These are phyloP conservation scores for Aphelinus atriplicis DNA, from an alignment of 1,140 invertebrate species.

Conservation along the genomic window DNA sequence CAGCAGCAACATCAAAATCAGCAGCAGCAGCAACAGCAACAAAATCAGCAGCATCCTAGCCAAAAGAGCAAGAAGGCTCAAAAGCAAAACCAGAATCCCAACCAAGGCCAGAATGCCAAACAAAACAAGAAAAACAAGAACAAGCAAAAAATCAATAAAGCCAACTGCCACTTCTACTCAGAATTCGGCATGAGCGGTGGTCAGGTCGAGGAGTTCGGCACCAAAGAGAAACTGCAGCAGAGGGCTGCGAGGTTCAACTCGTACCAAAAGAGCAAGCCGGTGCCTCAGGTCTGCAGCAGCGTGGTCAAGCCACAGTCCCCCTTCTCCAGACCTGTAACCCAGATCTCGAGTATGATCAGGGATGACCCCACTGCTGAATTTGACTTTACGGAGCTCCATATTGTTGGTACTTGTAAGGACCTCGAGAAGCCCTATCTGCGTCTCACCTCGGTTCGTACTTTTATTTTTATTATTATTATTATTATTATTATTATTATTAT, in stretches of 20 bases:
- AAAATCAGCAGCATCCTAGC: not conserved
- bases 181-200: slow-evolving; percentile 72
- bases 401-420: slow-evolving; percentile 92
- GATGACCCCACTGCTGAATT: slow-evolving; percentile 74
- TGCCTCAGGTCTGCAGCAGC: not conserved
- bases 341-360: slow-evolving; percentile 58
- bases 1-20: too few species aligned
- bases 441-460: slow-evolving; percentile 79
- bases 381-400: slow-evolving; percentile 85
- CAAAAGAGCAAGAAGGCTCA: too few species aligned
- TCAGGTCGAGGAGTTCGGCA: slow-evolving; percentile 72
- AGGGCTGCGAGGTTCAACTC: slow-evolving; percentile 85
- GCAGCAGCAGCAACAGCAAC: not conserved
- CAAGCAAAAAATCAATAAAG: slow-evolving; percentile 69
- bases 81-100: not conserved
- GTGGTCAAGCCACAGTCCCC: too few species aligned
- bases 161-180: slow-evolving; percentile 75
- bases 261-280: not conserved
- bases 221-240: slow-evolving; percentile 80
- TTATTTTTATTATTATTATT: slow-evolving; percentile 22
- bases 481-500: not conserved
- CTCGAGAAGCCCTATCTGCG: slow-evolving; percentile 95
- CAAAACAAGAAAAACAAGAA: slow-evolving; percentile 63
- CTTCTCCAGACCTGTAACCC: too few species aligned
- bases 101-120: slow-evolving; percentile 46